Evolutionary conservation across 2,888 invertebrate species (phyloP).

Genomic region (Aphidoletes aphidimyza): DNA sequence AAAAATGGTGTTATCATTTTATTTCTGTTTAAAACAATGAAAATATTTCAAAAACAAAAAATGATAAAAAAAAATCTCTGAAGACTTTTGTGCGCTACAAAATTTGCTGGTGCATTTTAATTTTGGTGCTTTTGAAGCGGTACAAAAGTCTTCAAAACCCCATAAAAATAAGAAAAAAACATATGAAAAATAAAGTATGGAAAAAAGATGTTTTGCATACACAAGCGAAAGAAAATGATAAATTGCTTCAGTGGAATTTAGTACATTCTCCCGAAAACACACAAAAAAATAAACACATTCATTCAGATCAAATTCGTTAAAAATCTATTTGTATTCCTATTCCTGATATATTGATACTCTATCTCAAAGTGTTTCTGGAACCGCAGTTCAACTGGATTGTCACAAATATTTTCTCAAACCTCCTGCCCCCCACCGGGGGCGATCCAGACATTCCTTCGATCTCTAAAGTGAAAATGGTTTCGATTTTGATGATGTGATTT

Average conservation of each 20-base stretch:
- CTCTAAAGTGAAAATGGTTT: conserved; percentile 7
- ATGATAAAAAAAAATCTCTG: background rate
- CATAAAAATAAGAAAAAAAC: background rate
- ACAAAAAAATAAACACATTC: no score
- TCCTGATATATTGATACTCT: conserved; percentile 8
- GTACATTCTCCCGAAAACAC: background rate
- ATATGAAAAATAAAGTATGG: background rate
- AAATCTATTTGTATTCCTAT: conserved; percentile 4
- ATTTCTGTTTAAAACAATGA: conserved; percentile 40
- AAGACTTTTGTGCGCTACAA: background rate
- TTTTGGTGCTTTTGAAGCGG: background rate
- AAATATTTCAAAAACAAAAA: no score
- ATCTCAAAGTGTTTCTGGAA: background rate
- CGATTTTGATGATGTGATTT: conserved; percentile 11
- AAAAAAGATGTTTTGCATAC: background rate
- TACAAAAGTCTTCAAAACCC: conserved; percentile 1
- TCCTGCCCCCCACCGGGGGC: background rate
- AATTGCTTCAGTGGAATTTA: background rate
- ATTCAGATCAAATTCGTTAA: no score
- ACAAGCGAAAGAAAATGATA: background rate
- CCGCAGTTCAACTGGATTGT: background rate
- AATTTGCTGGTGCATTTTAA: background rate
- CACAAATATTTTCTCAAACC: background rate
- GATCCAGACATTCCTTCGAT: background rate
- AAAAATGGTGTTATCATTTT: conserved; percentile 35